phyloP scores from a whole-genome alignment of 1,140 invertebrate genomes.

The Zaprionus lachaisei region DNA sequence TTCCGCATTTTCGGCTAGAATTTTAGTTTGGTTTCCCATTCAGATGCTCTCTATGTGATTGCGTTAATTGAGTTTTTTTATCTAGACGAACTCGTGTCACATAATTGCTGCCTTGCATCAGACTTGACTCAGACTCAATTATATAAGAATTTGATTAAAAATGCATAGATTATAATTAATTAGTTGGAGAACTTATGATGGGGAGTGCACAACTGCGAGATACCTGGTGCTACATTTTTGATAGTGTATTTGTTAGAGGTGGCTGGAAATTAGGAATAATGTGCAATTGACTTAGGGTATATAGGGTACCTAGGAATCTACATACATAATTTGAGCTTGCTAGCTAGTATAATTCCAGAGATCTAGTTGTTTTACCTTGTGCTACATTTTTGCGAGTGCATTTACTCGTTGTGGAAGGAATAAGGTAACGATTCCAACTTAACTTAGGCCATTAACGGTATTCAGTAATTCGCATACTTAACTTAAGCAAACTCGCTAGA shows the following conservation, averaged over 20 bases:
- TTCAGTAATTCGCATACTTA: background rate
- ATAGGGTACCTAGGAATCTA: background rate
- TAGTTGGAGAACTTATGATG: background rate
- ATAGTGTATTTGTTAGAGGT: background rate
- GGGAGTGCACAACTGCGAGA: background rate
- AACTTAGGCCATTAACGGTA: background rate
- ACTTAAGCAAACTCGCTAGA: background rate
- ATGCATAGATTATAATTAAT: background rate
- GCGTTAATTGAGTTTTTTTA: slow-evolving; percentile 9
- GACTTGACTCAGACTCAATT: background rate
- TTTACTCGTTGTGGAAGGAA: background rate
- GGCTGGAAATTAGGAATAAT: background rate
- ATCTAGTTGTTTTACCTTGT: background rate
- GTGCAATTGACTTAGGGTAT: background rate
- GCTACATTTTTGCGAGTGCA: background rate
- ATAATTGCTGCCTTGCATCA: slow-evolving; percentile 3
- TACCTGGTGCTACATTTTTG: background rate
- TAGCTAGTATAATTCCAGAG: background rate
- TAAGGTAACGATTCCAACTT: background rate
- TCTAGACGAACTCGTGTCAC: slow-evolving; percentile 6
- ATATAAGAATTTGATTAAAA: slow-evolving; percentile 9
- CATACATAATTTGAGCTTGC: background rate
- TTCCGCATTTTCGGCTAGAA: background rate
- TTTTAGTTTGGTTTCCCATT: background rate
- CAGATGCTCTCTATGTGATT: background rate